phyloP scores from a whole-genome alignment of 2,113 vertebrate genomes.

The Equus quagga region DNA sequence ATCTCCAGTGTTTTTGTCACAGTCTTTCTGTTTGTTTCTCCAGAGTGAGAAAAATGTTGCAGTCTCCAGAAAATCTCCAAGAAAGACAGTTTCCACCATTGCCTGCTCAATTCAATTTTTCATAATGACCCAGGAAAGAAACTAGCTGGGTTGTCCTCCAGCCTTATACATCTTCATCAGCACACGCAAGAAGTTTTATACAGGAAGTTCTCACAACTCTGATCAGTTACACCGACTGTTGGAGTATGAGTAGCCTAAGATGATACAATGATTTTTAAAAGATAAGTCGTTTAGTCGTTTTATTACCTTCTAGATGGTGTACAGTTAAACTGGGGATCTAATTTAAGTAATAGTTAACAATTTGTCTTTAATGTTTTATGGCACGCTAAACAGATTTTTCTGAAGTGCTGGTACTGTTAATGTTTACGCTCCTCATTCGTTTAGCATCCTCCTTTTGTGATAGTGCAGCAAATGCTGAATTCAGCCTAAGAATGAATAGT shows the following conservation, averaged over 20 bases:
- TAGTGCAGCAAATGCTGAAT: not conserved
- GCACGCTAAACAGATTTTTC: slow-evolving; percentile 22
- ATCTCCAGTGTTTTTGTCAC: slow-evolving; percentile 43
- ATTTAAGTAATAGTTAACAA: slow-evolving; percentile 52
- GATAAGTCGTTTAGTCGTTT: not conserved
- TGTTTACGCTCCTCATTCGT: not conserved
- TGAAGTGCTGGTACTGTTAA: not conserved
- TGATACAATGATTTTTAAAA: slow-evolving; percentile 15
- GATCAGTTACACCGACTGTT: not conserved
- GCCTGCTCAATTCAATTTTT: not conserved
- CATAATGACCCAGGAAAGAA: not conserved
- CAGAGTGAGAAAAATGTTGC: not conserved
- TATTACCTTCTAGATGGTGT: slow-evolving; percentile 38
- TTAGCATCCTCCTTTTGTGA: not conserved
- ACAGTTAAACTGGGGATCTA: not conserved
- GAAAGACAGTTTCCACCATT: not conserved
- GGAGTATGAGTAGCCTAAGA: not conserved
- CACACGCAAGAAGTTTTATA: not conserved
- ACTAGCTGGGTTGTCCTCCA: not conserved
- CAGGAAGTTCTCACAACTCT: not conserved
- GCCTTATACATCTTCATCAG: not conserved
- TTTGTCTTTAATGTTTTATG: slow-evolving; percentile 20
- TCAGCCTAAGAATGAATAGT: not conserved
- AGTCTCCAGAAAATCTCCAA: not conserved
- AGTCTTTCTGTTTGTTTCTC: not conserved